Conservation (phyloP, 2,797 vertebrate species). For the Coregonus ussuriensis region DNA sequence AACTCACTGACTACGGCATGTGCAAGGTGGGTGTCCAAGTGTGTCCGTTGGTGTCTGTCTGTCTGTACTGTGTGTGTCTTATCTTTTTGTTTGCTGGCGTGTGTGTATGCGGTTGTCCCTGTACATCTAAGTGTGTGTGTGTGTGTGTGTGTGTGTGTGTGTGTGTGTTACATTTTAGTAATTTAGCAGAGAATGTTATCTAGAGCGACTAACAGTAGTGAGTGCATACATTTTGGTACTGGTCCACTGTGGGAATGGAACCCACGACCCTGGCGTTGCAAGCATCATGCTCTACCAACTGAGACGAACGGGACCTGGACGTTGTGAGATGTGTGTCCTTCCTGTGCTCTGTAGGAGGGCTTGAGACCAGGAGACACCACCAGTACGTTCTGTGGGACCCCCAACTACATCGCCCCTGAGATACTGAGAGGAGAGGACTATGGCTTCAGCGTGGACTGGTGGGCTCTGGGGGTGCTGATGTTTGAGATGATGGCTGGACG, state of each 20-base stretch:
- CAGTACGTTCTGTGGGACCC: slow-evolving; percentile 98
- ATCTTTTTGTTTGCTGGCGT: background rate
- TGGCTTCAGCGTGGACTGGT: slow-evolving; percentile 98
- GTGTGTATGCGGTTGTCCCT: background rate
- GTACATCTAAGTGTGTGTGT: too few species aligned
- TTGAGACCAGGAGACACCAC: slow-evolving; percentile 97
- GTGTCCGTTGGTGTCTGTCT: background rate
- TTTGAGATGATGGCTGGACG: slow-evolving; percentile 99
- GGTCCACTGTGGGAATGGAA: too few species aligned
- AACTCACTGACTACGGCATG: slow-evolving; percentile 99
- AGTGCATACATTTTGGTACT: too few species aligned
- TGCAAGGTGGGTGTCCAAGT: slow-evolving; percentile 85
- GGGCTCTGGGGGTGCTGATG: slow-evolving; percentile 96
- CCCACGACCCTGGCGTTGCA: too few species aligned
- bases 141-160: too few species aligned
- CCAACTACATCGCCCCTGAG: slow-evolving; percentile 98
- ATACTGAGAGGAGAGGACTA: slow-evolving; percentile 98
- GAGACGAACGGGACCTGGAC: too few species aligned
- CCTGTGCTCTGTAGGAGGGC: slow-evolving; percentile 84
- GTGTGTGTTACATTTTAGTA: too few species aligned
- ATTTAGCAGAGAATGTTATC: too few species aligned
- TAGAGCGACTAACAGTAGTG: too few species aligned
- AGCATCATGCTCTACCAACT: too few species aligned
- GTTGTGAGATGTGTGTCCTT: background rate
- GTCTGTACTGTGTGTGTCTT: background rate